Base-by-base conservation (phyloP, 2,113 vertebrate genomes). In the Bos taurus region DNA sequence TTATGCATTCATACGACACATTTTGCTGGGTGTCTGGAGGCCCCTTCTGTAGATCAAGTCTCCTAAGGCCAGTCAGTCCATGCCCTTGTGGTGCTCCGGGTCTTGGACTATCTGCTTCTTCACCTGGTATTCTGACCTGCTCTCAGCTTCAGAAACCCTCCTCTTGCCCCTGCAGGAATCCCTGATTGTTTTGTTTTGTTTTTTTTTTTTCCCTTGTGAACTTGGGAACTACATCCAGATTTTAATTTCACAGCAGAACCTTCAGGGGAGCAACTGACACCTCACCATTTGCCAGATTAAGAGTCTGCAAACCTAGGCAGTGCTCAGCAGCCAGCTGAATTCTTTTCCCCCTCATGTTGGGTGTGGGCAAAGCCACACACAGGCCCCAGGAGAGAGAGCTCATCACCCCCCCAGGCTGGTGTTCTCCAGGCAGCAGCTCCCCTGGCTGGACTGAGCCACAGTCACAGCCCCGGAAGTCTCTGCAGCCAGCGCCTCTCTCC, bases 361-460 rank as follows among this genome's bases (percentile, higher is more conserved):
- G 30, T 10, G 6, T 67, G 54, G 74, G 80, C 15, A 56, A 56
- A n/a, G 81, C 81, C 81, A 56, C 1, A 0, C 81, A 7, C 6
- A 16, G 43, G 62, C 36, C 64, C 4, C 0, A 0, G 23, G 46
- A 33, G 54, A 40, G 57, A 74, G 23, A 57, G 7, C 52, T 43
- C 0, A 0, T 50, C 7, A 7, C 26, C 5, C 40, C 59, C 25
- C 17, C 0, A 1, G 1, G 17, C 7, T n/a, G 28, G 21, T 50
- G 81, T 30, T 87, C 83, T 90, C 54, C 82, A 50, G 57, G 46
- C 33, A 54, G 6, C 90, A 15, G 0, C 4, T 10, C n/a, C 36
- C 2, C 36, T 28, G 17, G 2, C 67, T 33, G 6, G 50, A 57
- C 30, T 5, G 71, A 94, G 82, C 26, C 40, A 0, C 3, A 17